Base-by-base conservation (phyloP, 37 sponge, comb jelly and placozoan species). In the Tethya wilhelma region DNA sequence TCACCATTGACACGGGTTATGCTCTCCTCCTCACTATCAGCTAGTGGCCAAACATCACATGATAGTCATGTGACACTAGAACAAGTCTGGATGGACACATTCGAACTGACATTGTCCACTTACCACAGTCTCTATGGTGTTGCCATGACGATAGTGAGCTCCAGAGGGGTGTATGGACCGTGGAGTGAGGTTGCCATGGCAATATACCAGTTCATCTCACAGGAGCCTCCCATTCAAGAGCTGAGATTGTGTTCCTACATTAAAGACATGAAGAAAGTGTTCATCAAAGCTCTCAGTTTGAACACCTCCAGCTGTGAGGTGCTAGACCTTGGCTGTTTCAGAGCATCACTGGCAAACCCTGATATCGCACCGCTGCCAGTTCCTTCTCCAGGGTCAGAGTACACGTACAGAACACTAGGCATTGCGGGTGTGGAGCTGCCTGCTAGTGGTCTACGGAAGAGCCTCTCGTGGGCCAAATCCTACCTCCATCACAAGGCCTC, bases 91-190 rank as follows among this genome's bases (percentile, higher is more conserved):
- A 55, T 37, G 64, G 11, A 70, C 0, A 71, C 78, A 31, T 77
- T 88, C 49, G 79, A 77, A 40, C 37, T 49, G 36, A 57, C 71
- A 7, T 30, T 77, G 8, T 5, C 83, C 0, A 71, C 78, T 6
- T 88, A 82, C 57, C 78, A 77, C 58, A 73, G 49, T 30, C 55
- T 82, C 11, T 76, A 81, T 26, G 19, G 33, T 7, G 59, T 68
- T 23, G 71, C 77, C 9, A 29, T 44, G n/a, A 62, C 36, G 2
- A 19, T 78, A 22, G 14, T 88, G 20, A 49, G 66, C 39, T 30
- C 58, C 23, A 33, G 78, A 34, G 71, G 56, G 0, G 44, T 82
- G 58, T 78, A 82, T 64, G 89, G 89, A 1, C 89, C 89, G 39
- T 82, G 89, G 89, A 41, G 64, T 30, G n/a, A 17, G 9, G 17